Evolutionary conservation across 2,888 invertebrate species (phyloP).

Genomic region (Thymelicus lineola): DNA sequence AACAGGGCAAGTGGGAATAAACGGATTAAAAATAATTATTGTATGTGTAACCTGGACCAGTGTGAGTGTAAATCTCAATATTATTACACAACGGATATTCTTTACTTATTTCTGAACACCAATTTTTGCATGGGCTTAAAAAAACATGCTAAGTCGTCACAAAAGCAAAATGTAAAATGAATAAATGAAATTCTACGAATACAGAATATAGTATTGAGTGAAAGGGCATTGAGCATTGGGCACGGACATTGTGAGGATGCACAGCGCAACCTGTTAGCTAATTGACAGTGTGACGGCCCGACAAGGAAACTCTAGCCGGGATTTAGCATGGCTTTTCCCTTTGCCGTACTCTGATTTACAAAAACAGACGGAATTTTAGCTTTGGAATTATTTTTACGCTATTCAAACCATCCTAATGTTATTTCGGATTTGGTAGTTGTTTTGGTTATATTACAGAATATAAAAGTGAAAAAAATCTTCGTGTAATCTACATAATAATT

Average conservation of each 20-base stretch:
- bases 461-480: too few relatives aligned
- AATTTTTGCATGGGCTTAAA: too few relatives aligned
- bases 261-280: constrained; percentile 38
- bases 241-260: constrained; percentile 9
- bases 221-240: neutral
- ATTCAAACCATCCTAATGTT: neutral
- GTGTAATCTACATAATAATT: too few relatives aligned
- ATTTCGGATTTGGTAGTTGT: neutral
- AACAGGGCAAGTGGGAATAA: too few relatives aligned
- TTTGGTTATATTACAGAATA: neutral
- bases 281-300: constrained; percentile 42
- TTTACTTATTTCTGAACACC: too few relatives aligned
- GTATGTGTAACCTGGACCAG: too few relatives aligned
- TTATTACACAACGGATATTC: too few relatives aligned
- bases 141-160: neutral
- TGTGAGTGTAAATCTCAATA: too few relatives aligned
- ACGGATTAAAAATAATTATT: too few relatives aligned
- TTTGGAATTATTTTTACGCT: neutral
- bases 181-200: neutral
- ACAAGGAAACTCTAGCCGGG: constrained; percentile 10
- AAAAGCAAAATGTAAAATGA: neutral
- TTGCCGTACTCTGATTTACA: neutral
- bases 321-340: constrained; percentile 14
- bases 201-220: neutral
- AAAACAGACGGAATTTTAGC: constrained; percentile 7